These are phyloP conservation scores for Rousettus madagascariensis DNA, from an alignment of 2,797 vertebrate genomes.

Conservation along the genomic window DNA sequence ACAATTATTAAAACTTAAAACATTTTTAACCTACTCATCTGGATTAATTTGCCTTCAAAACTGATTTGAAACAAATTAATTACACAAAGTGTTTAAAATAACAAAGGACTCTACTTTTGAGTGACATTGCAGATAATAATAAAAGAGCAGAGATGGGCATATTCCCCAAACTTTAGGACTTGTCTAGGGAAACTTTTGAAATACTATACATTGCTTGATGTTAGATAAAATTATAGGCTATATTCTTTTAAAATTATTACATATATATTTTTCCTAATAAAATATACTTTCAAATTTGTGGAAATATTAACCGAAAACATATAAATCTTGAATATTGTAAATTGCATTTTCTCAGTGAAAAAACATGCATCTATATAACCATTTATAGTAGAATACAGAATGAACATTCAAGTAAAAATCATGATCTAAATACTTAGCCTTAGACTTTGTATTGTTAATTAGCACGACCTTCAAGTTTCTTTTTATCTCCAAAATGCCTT, in stretches of 20 bases:
- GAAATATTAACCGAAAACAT: background rate
- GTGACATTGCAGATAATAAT: background rate
- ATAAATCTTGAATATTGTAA: background rate
- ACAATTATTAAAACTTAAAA: background rate
- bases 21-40: background rate
- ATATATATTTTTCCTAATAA: background rate
- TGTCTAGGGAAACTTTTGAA: background rate
- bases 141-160: background rate
- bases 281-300: background rate
- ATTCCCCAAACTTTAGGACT: background rate
- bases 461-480: background rate
- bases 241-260: background rate
- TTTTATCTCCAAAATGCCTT: background rate
- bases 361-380: background rate
- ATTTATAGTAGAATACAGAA: background rate
- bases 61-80: constrained; percentile 22
- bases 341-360: background rate
- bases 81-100: background rate
- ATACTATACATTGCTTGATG: background rate
- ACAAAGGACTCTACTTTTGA: background rate
- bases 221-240: background rate
- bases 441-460: background rate
- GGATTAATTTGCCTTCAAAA: background rate
- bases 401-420: background rate
- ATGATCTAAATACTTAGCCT: background rate